These are phyloP conservation scores for Aphidoletes aphidimyza DNA, from an alignment of 2,888 invertebrate genomes.

Conservation along the genomic window DNA sequence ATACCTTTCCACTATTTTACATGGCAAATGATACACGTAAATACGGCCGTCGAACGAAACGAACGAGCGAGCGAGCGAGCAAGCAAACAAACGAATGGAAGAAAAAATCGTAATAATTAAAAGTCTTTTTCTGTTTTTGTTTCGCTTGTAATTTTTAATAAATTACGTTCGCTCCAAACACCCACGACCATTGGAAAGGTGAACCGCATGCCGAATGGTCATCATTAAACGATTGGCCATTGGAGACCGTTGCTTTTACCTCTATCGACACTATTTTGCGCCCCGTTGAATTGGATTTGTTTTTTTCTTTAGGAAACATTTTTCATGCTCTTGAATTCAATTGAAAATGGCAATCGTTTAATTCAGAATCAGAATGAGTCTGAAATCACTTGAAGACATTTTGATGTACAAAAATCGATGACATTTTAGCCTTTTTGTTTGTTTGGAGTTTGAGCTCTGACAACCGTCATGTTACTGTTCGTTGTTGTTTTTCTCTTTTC, in stretches of 20 bases:
- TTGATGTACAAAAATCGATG: too few species aligned
- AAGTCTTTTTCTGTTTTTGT: constrained; percentile 23
- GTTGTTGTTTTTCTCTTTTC: too few species aligned
- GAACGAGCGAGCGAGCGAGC: constrained; percentile 51
- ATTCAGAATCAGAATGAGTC: too few species aligned
- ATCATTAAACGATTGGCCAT: background rate
- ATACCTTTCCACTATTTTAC: constrained; percentile 50
- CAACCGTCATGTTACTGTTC: too few species aligned
- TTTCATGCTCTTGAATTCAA: background rate
- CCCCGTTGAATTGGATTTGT: background rate
- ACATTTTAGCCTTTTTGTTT: too few species aligned
- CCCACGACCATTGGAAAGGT: constrained; percentile 18
- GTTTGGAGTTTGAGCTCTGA: too few species aligned
- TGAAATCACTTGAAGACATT: too few species aligned
- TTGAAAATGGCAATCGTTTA: too few species aligned
- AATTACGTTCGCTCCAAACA: constrained; percentile 32
- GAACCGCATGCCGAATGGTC: background rate
- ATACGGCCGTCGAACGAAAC: background rate
- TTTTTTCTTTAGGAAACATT: background rate
- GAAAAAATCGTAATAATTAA: constrained; percentile 48
- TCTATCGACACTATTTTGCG: background rate
- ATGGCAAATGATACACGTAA: constrained; percentile 34
- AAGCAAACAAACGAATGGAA: constrained; percentile 32
- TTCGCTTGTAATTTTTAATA: constrained; percentile 19
- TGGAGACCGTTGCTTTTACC: background rate